A percentile compares a stretch with the other conserved stretches of the same genome.
Conservation (phyloP, 2,888 invertebrate species). For the Halocaridina rubra region DNA sequence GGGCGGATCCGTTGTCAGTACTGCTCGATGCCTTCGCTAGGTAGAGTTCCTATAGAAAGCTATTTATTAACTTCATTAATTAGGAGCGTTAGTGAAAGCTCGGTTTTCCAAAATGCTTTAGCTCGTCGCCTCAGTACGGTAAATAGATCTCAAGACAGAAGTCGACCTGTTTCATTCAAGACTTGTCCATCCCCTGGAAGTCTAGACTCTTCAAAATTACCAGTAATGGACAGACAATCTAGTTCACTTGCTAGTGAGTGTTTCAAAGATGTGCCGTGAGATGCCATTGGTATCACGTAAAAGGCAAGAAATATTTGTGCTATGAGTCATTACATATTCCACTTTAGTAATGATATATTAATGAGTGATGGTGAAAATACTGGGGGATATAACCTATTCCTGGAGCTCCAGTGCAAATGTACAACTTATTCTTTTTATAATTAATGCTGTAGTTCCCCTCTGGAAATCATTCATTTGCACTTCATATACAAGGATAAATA, state of each 20-base stretch:
- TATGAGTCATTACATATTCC: too few relatives aligned
- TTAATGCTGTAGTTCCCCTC: neutral
- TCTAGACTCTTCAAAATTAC: neutral
- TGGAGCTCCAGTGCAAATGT: neutral
- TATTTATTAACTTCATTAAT: neutral
- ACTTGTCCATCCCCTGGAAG: neutral
- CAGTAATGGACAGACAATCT: neutral
- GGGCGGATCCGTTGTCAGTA: constrained; percentile 25
- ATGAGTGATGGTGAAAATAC: neutral
- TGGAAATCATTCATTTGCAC: neutral
- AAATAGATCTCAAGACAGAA: neutral
- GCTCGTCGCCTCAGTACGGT: constrained; percentile 14
- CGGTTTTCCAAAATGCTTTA: constrained; percentile 14
- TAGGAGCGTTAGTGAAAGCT: constrained; percentile 38
- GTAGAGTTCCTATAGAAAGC: neutral
- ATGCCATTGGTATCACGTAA: neutral
- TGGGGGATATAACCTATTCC: neutral
- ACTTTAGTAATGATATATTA: neutral
- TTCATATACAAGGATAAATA: neutral
- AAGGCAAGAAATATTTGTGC: too few relatives aligned
- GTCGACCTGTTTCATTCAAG: neutral
- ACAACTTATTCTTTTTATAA: neutral
- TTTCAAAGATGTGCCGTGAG: constrained; percentile 1
- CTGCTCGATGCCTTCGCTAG: constrained; percentile 38
- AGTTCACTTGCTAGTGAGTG: neutral